Evolutionary conservation across 2,113 vertebrate species (phyloP).

Genomic region (Puffinus mauretanicus): DNA sequence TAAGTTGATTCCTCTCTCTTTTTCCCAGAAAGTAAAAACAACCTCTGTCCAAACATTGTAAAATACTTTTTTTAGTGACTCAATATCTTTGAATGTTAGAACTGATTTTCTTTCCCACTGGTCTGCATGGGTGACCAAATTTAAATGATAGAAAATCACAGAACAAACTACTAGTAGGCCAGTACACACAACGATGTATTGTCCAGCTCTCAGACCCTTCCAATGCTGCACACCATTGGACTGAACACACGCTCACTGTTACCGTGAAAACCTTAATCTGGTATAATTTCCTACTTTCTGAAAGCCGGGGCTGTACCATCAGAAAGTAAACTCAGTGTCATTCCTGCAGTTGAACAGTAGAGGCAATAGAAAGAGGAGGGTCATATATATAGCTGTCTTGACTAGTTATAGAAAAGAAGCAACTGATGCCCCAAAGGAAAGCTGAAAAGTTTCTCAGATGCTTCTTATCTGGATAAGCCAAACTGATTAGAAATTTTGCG

Average conservation of each 20-base stretch:
- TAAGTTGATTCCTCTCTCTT: neutral
- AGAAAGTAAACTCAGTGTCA: neutral
- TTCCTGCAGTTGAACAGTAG: neutral
- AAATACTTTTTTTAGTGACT: neutral
- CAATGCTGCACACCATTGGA: neutral
- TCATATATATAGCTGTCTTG: neutral
- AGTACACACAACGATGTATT: accelerated
- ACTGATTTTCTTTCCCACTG: neutral
- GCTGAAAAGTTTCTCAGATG: neutral
- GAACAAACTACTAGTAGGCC: neutral
- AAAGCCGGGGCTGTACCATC: neutral
- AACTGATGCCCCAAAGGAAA: neutral
- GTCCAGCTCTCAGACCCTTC: neutral
- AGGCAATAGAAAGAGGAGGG: neutral
- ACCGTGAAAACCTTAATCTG: neutral
- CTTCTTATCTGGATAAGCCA: neutral
- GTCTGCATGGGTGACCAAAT: neutral
- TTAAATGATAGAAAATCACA: neutral
- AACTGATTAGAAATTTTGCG: neutral
- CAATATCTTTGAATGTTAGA: neutral
- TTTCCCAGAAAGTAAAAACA: neutral
- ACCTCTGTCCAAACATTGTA: neutral
- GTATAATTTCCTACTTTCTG: neutral
- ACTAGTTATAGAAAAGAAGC: neutral
- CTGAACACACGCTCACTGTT: no score